Conservation (phyloP, 2,888 invertebrate genomes). For the Nebria salina region DNA sequence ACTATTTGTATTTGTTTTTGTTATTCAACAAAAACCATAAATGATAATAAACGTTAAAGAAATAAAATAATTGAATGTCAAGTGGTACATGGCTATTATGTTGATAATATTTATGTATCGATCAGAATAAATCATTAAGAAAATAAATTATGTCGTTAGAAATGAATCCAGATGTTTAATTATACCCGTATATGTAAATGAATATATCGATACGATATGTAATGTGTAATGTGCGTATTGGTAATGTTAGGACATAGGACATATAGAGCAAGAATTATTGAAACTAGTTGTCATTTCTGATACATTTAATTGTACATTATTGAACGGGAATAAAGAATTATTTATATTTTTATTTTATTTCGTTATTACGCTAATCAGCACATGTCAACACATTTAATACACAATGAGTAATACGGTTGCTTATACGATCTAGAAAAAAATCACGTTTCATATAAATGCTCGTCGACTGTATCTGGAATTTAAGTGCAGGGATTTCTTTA, state of each 20-base stretch:
- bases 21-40: neutral
- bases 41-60: neutral
- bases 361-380: constrained; percentile 37
- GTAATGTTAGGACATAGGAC: constrained; percentile 23
- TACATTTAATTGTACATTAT: constrained; percentile 38
- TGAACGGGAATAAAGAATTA: constrained; percentile 17
- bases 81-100: neutral
- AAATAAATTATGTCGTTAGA: constrained; percentile 48
- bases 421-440: neutral
- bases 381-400: constrained; percentile 22
- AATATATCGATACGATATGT: constrained; percentile 21
- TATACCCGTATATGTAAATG: constrained; percentile 53
- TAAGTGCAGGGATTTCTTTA: too few species aligned
- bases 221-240: constrained; percentile 6
- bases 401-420: neutral
- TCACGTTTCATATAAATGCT: neutral
- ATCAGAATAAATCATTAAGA: constrained; percentile 49
- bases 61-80: neutral
- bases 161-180: constrained; percentile 49
- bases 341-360: constrained; percentile 5
- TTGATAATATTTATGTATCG: constrained; percentile 18
- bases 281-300: constrained; percentile 36
- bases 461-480: too few species aligned
- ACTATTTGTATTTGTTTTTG: neutral
- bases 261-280: constrained; percentile 40